phyloP scores from a whole-genome alignment of 1,140 invertebrate genomes.

The Drosophila mayri region DNA sequence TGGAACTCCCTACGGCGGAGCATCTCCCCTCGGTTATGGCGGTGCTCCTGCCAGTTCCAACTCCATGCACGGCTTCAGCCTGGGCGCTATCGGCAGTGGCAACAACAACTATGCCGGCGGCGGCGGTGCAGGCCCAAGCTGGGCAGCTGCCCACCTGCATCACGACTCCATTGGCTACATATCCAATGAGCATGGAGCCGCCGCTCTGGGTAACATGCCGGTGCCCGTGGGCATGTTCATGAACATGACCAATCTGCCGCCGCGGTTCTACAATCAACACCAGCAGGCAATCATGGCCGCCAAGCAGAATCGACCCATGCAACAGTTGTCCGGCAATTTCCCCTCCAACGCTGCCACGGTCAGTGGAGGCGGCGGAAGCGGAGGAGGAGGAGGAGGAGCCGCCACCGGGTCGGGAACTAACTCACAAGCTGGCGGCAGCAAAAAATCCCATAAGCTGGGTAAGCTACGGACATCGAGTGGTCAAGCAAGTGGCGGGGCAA shows the following conservation, averaged over 20 bases:
- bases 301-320: slow-evolving; percentile 69
- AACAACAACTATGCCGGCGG: slow-evolving; percentile 29
- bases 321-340: slow-evolving; percentile 18
- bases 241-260: slow-evolving; percentile 96
- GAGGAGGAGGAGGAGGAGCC: not conserved
- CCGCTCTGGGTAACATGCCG: slow-evolving; percentile 91
- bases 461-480: slow-evolving; percentile 2
- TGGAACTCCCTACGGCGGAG: slow-evolving; percentile 17
- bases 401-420: not conserved
- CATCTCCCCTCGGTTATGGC: slow-evolving; percentile 13
- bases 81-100: slow-evolving; percentile 13
- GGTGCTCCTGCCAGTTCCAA: slow-evolving; percentile 59
- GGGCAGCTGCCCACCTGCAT: slow-evolving; percentile 85
- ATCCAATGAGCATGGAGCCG: slow-evolving; percentile 93
- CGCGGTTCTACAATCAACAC: slow-evolving; percentile 94
- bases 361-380: not conserved
- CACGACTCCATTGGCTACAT: slow-evolving; percentile 98
- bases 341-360: not conserved
- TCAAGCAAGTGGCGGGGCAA: not conserved
- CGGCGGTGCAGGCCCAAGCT: slow-evolving; percentile 20
- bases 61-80: slow-evolving; percentile 57
- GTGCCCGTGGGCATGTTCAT: slow-evolving; percentile 98
- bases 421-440: slow-evolving; percentile 13
- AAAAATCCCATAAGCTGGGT: slow-evolving; percentile 37
- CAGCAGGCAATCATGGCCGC: slow-evolving; percentile 86